Percentiles rank a stretch among this genome's conserved stretches.
These are phyloP conservation scores for Tupaia tana DNA, from an alignment of 2,113 vertebrate species.

Conservation along the genomic window DNA sequence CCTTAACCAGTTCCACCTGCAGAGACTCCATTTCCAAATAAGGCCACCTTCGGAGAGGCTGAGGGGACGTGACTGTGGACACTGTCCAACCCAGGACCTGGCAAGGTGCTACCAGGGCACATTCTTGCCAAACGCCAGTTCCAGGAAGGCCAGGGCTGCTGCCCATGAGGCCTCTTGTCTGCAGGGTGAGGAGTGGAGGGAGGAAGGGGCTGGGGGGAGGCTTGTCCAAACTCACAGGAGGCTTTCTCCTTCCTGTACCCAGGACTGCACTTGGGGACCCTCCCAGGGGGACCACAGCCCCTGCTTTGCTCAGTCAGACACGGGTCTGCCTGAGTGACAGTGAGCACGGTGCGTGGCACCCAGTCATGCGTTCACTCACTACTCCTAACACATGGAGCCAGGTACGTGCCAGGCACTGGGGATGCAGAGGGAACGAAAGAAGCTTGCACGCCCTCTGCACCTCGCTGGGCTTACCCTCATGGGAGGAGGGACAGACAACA, in stretches of 20 bases:
- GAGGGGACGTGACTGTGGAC: neutral
- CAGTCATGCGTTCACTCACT: neutral
- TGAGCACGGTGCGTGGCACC: neutral
- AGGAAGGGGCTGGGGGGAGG: neutral
- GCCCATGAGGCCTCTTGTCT: neutral
- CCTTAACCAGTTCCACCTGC: neutral
- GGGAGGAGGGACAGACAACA: neutral
- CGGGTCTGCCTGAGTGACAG: neutral
- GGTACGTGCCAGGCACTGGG: neutral
- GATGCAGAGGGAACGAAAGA: neutral
- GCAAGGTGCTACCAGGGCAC: rapidly evolving
- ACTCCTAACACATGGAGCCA: no score
- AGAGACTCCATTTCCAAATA: neutral
- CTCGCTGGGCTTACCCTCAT: rapidly evolving
- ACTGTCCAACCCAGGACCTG: rapidly evolving
- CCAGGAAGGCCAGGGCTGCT: neutral
- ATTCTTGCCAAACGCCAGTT: neutral
- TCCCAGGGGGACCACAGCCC: rapidly evolving
- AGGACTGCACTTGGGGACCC: neutral
- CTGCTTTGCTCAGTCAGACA: rapidly evolving
- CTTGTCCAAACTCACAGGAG: neutral
- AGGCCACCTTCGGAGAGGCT: neutral
- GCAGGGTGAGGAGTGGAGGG: neutral
- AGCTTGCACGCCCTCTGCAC: no score
- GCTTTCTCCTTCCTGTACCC: no score